These are phyloP conservation scores for Mesembrinibis cayennensis DNA, from an alignment of 2,113 vertebrate genomes.

Conservation along the genomic window DNA sequence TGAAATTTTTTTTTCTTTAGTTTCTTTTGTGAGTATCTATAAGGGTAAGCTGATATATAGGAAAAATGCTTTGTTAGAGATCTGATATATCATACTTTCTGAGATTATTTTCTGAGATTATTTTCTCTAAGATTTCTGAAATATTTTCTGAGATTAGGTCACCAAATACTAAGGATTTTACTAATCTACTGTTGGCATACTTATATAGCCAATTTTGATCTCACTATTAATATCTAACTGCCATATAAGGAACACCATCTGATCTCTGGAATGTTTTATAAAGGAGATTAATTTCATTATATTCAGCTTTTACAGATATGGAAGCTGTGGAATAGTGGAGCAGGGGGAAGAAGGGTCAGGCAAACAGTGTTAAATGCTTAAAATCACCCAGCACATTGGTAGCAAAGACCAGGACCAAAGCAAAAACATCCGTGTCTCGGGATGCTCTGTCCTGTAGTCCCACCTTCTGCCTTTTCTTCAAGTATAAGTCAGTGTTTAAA, in stretches of 20 bases:
- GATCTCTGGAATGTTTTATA: not conserved
- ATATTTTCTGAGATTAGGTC: slow-evolving; percentile 15
- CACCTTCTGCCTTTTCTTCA: not conserved
- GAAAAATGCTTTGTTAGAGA: not conserved
- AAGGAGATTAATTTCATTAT: not conserved
- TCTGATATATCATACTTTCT: not conserved
- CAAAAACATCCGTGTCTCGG: not conserved
- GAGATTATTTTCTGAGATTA: not conserved
- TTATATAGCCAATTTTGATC: not conserved
- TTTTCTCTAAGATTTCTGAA: slow-evolving; percentile 32
- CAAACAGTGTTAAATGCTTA: not conserved
- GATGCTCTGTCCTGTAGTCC: not conserved
- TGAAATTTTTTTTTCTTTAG: no score
- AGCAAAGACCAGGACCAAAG: not conserved
- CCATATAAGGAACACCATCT: not conserved
- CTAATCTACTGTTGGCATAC: slow-evolving; percentile 6
- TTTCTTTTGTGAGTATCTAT: not conserved
- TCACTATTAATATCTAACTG: not conserved
- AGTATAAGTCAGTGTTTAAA: not conserved
- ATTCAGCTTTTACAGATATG: not conserved
- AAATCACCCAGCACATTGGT: not conserved
- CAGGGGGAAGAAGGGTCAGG: not conserved
- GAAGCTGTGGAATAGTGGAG: not conserved
- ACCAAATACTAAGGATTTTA: slow-evolving; percentile 16
- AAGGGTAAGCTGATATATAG: not conserved